A percentile compares a stretch with the other conserved stretches of the same genome.
phyloP scores from a whole-genome alignment of 2,888 invertebrate species.

The Lucinisca nassula region DNA sequence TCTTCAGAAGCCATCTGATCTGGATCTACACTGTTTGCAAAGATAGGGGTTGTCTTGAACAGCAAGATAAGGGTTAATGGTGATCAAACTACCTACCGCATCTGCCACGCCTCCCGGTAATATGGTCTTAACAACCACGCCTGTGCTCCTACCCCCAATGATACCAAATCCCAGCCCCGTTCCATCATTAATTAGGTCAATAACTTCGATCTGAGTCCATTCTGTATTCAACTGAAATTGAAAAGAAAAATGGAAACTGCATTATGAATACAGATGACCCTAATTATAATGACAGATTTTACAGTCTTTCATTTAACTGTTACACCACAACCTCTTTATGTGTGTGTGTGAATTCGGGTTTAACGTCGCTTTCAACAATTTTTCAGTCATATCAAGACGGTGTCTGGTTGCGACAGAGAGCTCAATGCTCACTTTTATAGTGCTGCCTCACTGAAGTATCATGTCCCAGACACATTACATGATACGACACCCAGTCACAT shows the following conservation, averaged over 20 bases:
- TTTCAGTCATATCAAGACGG: too few species aligned
- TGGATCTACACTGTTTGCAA: too few species aligned
- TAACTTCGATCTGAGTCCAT: slow-evolving; percentile 99
- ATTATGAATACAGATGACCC: background rate
- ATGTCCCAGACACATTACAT: too few species aligned
- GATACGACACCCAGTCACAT: too few species aligned
- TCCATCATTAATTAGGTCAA: slow-evolving; percentile 99
- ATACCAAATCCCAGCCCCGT: slow-evolving; percentile 99
- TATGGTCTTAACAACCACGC: slow-evolving; percentile 99
- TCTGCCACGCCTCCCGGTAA: slow-evolving; percentile 99
- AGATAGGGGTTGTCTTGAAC: too few species aligned
- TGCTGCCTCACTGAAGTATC: too few species aligned
- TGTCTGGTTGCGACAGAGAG: too few species aligned
- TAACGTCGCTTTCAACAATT: too few species aligned
- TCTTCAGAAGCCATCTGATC: too few species aligned
- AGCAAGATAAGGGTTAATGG: too few species aligned
- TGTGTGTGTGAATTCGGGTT: background rate
- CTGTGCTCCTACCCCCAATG: slow-evolving; percentile 97
- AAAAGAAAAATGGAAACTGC: background rate
- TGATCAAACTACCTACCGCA: slow-evolving; percentile 93
- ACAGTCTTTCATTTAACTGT: background rate
- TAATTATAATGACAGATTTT: background rate
- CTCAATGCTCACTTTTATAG: too few species aligned
- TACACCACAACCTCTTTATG: background rate
- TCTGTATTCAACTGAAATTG: slow-evolving; percentile 96